Evolutionary conservation across 2,113 vertebrate genomes (phyloP).

Genomic region (Indicator indicator): DNA sequence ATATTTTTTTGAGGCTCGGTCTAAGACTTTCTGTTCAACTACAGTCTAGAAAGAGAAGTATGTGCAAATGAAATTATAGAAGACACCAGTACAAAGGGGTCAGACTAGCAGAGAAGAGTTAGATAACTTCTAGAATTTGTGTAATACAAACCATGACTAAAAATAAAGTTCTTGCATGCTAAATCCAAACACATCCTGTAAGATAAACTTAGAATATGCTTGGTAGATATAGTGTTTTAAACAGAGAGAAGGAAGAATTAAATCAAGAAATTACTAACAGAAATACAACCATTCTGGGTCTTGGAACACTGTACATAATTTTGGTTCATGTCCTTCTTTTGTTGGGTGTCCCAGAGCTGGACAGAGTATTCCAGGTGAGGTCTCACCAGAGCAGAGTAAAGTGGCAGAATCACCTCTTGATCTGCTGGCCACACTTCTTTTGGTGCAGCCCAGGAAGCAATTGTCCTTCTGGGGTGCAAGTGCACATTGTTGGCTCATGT

Average conservation of each 20-base stretch:
- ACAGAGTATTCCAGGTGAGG: too few relatives aligned
- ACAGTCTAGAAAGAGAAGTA: not conserved
- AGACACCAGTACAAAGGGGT: not conserved
- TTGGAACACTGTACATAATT: not conserved
- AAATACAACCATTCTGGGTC: not conserved
- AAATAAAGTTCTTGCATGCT: not conserved
- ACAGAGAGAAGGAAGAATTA: not conserved
- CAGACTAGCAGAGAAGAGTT: not conserved
- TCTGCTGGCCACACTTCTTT: too few relatives aligned
- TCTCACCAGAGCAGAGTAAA: too few relatives aligned
- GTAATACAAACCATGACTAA: not conserved
- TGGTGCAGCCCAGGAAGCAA: too few relatives aligned
- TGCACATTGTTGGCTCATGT: too few relatives aligned
- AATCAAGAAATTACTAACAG: not conserved
- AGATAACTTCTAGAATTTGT: not conserved
- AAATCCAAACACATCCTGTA: not conserved
- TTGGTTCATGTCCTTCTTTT: not conserved
- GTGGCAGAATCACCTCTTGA: too few relatives aligned
- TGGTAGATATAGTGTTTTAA: not conserved
- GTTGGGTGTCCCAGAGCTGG: not conserved
- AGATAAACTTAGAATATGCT: not conserved
- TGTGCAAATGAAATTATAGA: not conserved
- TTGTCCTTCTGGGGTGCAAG: too few relatives aligned
- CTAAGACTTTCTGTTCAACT: not conserved
- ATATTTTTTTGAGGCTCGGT: not conserved